Conservation (phyloP, 2,797 vertebrate species). For the Hozukius guyotensis region DNA sequence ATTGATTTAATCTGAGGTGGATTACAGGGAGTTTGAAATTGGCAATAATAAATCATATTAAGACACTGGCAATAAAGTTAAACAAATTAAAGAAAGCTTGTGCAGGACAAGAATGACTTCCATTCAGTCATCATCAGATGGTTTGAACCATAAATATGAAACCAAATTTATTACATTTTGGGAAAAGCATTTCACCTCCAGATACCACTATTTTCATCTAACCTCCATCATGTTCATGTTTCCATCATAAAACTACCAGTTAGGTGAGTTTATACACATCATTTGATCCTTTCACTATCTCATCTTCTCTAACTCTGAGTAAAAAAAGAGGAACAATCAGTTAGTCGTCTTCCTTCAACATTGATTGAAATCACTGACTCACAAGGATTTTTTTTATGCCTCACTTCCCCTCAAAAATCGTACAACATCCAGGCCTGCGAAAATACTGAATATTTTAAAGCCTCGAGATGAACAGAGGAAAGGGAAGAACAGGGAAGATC, state of each 20-base stretch:
- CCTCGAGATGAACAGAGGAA: slow-evolving; percentile 49
- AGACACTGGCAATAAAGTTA: neutral
- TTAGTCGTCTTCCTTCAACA: slow-evolving; percentile 46
- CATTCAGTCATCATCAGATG: neutral
- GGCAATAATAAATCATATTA: neutral
- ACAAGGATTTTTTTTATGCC: slow-evolving; percentile 66
- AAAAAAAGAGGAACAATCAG: slow-evolving; percentile 47
- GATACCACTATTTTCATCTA: neutral
- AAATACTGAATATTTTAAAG: slow-evolving; percentile 83
- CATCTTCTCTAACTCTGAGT: neutral
- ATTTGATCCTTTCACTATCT: neutral
- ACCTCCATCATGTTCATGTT: neutral
- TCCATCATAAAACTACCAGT: neutral
- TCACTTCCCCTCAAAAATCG: slow-evolving; percentile 61
- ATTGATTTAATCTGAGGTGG: neutral
- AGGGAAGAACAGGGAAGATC: slow-evolving; percentile 46
- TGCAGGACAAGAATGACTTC: neutral
- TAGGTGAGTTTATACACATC: neutral
- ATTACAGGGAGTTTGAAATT: neutral
- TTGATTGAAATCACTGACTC: slow-evolving; percentile 84
- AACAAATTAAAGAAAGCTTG: neutral
- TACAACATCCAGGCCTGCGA: slow-evolving; percentile 64
- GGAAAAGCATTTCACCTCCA: neutral
- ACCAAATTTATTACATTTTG: neutral
- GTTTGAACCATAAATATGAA: neutral